phyloP scores from a whole-genome alignment of 2,797 vertebrate genomes.

The Leuciscus waleckii region DNA sequence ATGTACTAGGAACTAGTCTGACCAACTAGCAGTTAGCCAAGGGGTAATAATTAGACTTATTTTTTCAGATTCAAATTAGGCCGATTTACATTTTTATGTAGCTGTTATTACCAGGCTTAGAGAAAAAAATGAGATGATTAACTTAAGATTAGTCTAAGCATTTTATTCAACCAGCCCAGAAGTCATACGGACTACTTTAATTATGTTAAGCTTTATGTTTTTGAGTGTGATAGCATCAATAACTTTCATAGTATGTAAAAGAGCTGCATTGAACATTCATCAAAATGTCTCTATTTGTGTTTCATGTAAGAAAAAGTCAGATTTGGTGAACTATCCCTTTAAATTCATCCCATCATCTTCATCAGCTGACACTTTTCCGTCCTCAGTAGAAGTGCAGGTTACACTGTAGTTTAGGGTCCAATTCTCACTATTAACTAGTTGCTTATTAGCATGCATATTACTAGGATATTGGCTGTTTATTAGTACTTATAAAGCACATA shows the following conservation, averaged over 20 bases:
- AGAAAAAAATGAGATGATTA: not conserved
- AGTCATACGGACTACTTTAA: not conserved
- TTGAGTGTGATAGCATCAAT: not conserved
- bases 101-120: not conserved
- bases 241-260: not conserved
- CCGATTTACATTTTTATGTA: not conserved
- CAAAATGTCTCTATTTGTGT: not conserved
- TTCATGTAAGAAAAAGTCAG: not conserved
- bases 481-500: too few species aligned
- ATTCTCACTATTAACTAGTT: too few species aligned
- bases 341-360: not conserved
- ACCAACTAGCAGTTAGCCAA: not conserved
- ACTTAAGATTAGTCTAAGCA: not conserved
- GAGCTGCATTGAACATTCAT: not conserved
- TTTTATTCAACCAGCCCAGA: not conserved
- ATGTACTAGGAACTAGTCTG: not conserved
- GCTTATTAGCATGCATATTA: too few species aligned
- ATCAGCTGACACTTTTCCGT: not conserved
- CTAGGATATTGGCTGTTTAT: too few species aligned
- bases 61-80: not conserved
- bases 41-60: not conserved
- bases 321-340: not conserved
- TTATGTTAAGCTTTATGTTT: not conserved
- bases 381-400: too few species aligned
- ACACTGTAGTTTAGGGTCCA: too few species aligned